These are phyloP conservation scores for Artibeus jamaicensis DNA, from an alignment of 2,797 vertebrate species.

Conservation along the genomic window DNA sequence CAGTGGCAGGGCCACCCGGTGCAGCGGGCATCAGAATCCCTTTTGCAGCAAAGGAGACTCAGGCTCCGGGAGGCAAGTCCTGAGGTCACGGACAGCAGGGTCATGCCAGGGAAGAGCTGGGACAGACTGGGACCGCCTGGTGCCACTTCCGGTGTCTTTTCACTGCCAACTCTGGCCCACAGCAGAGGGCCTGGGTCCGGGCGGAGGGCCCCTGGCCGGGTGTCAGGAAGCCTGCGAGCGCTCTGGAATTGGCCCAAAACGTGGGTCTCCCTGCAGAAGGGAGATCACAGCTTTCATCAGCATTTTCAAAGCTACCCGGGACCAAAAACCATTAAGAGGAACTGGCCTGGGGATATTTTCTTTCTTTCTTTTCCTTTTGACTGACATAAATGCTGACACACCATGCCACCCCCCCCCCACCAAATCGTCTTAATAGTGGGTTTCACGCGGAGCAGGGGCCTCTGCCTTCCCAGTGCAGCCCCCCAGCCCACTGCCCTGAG, in stretches of 20 bases:
- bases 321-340: neutral
- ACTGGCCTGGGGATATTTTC: constrained; percentile 14
- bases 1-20: neutral
- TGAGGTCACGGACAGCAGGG: neutral
- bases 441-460: constrained; percentile 57
- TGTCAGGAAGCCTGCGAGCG: rapidly evolving
- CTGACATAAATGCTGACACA: constrained; percentile 68
- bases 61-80: neutral
- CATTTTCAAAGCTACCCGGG: constrained; percentile 2
- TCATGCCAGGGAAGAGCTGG: rapidly evolving
- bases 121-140: neutral
- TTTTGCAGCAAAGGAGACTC: neutral
- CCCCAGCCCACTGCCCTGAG: constrained; percentile 47
- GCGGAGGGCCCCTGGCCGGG: rapidly evolving
- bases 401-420: neutral
- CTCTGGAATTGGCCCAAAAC: neutral
- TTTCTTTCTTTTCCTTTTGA: constrained; percentile 49
- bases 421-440: constrained; percentile 66
- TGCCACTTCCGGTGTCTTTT: rapidly evolving
- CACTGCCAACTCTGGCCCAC: rapidly evolving
- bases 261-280: neutral
- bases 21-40: neutral
- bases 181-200: neutral
- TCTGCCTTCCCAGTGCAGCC: constrained; percentile 65
- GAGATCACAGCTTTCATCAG: neutral